Evolutionary conservation across 2,888 invertebrate genomes (phyloP), one percentile per base, ranked within the genome.

Genomic region (Eupithecia pulchellata): DNA sequence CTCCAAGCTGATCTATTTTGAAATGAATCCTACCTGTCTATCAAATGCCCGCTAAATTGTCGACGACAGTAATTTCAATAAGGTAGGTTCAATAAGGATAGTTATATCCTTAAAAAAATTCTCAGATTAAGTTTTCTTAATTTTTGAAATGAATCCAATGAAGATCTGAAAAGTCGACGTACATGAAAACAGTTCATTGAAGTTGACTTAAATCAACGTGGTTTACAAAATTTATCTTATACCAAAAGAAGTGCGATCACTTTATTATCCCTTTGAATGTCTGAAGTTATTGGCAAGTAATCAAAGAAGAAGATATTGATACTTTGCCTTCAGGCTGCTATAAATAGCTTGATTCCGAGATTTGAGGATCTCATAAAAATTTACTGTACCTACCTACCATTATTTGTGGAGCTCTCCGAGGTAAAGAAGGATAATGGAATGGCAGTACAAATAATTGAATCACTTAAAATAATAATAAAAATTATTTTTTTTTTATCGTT

Each of bases 1-100:
- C 82, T 85, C 85, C 86, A 85, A 82, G 86, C 79, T 82, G 84
- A 84, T 88, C 86, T 88, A 87, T 88, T 86, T 86, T 81, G 75
- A 79, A 79, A 81, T 78, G 79, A 77, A 75, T 74, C 75, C 71
- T 79, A 79, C 71, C 77, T 78, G 78, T 82, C 76, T 74, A 78
- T 75, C 68, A 62, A 69, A 78, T 77, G 79, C 76, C 77, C 74
- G 42, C 34, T 60, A 57, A 42, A 63, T 14, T 6, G n/a, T 29
- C 34, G 39, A 5, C 34, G 39, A 5, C 11, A 39, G 27, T 9
- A 20, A 11, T 47, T 66, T 58, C 64, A 34, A 20, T 36, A 32
- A 69, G 34, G 60, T 69, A 55, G n/a, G 2, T n/a, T n/a, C n/a
- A n/a, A n/a, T n/a, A n/a, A n/a, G n/a, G n/a, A n/a, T n/a, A 8